These are phyloP conservation scores for Ictidomys tridecemlineatus DNA, from an alignment of 2,113 vertebrate species.

Conservation along the genomic window DNA sequence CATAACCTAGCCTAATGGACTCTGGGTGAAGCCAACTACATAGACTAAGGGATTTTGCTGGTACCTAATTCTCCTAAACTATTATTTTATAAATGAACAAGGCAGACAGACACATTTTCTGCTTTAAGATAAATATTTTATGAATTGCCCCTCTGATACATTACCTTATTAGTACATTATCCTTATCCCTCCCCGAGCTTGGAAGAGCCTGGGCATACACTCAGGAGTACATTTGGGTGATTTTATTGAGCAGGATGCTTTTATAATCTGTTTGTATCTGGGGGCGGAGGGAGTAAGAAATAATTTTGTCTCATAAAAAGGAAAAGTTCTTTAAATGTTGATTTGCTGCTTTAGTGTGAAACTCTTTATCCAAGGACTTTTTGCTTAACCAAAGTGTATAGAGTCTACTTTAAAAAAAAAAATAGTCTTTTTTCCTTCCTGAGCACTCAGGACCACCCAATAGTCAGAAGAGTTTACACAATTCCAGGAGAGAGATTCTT, in stretches of 20 bases:
- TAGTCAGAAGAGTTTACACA: rapidly evolving
- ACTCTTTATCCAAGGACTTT: constrained; percentile 74
- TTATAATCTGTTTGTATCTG: constrained; percentile 73
- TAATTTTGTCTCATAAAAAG: constrained; percentile 49
- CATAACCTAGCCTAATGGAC: constrained; percentile 77
- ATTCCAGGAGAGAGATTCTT: neutral
- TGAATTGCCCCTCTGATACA: constrained; percentile 67
- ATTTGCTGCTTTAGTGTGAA: constrained; percentile 71
- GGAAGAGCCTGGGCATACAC: constrained; percentile 58
- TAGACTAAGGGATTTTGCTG: constrained; percentile 60
- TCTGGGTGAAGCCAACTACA: constrained; percentile 69
- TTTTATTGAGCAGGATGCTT: constrained; percentile 66
- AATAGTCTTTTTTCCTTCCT: neutral
- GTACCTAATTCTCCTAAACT: constrained; percentile 73
- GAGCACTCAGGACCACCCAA: neutral
- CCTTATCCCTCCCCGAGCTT: neutral
- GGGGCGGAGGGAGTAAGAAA: constrained; percentile 1
- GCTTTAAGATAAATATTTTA: constrained; percentile 78
- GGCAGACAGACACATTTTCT: constrained; percentile 73
- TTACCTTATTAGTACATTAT: constrained; percentile 58
- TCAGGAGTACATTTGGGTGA: constrained; percentile 73
- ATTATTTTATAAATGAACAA: constrained; percentile 82
- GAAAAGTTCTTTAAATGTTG: constrained; percentile 78
- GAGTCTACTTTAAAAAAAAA: neutral
- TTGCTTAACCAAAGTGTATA: neutral